Evolutionary conservation across 1,140 invertebrate species (phyloP).

Genomic region (Diuraphis noxia): DNA sequence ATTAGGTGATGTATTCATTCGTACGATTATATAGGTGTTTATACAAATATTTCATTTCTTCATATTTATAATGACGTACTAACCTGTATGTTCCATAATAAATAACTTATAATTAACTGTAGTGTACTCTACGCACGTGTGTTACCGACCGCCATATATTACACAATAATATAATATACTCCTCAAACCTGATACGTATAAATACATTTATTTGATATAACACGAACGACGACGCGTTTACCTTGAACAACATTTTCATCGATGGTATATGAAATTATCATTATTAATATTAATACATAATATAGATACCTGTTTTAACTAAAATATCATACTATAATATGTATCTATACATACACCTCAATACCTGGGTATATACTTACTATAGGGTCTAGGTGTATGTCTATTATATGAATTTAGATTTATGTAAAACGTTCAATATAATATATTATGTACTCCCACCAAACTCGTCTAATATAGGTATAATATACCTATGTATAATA

Average conservation of each 20-base stretch:
- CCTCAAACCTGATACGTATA: background rate
- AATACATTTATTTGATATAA: conserved; percentile 15
- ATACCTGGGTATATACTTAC: background rate
- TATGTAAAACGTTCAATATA: background rate
- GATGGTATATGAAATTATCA: background rate
- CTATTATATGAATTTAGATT: background rate
- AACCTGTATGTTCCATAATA: background rate
- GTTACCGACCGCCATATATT: background rate
- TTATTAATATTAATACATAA: background rate
- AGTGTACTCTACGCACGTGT: background rate
- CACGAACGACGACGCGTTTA: background rate
- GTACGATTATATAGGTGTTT: background rate
- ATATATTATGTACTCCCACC: too few species aligned
- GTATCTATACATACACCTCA: background rate
- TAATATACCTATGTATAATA: too few species aligned
- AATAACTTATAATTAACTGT: background rate
- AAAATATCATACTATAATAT: background rate
- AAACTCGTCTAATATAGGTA: too few species aligned
- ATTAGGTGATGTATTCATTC: background rate
- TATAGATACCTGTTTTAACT: background rate
- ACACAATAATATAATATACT: background rate
- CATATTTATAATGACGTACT: background rate
- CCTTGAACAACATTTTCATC: conserved; percentile 8
- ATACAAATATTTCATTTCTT: background rate
- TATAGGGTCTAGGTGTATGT: background rate